Base-by-base conservation (phyloP, 1,140 invertebrate species). In the Schlechtendalia chinensis region DNA sequence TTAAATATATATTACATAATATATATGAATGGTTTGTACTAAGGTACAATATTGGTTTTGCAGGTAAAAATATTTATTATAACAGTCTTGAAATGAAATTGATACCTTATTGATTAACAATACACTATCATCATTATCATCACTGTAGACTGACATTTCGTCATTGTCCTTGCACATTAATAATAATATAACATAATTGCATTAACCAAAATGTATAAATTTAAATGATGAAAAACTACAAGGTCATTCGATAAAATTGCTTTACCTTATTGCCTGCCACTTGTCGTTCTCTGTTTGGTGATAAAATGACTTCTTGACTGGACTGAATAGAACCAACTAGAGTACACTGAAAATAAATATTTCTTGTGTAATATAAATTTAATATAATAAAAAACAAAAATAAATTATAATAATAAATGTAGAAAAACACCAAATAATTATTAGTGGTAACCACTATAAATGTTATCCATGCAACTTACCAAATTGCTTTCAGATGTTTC, bases 261-360 rank as follows among this genome's bases (percentile, higher is more conserved):
- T 39, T 63, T 79, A 79, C 75, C 75, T 79, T 79, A 29, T 63
- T 79, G 58, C 69, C 71, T 32, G 72, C 87, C 84, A 91, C 90
- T 88, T 93, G 91, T 86, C 92, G 89, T 87, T 95, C 94, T 85
- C 93, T 90, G 88, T 94, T 95, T 81, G 94, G 94, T 84, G 94
- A 96, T 83, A 95, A 92, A 81, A 96, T 90, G 80, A 94, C 91
- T 88, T 96, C 94, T 85, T 96, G 94, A 83, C 91, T 92, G 82
- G 93, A 94, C 88, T 94, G 93, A 84, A 96, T 88, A 65, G 95
- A 96, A 84, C 93, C 94, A 84, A 96, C 93, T 79, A 94, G 94
- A 80, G 95, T 96, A 82, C 94, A 96, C 95, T 84, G 82, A 47
- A 82, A 84, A 82, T 80, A 61, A 81, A 81, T 75, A 82, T 6